phyloP scores from a whole-genome alignment of 2,113 vertebrate genomes.

The Ahaetulla prasina region DNA sequence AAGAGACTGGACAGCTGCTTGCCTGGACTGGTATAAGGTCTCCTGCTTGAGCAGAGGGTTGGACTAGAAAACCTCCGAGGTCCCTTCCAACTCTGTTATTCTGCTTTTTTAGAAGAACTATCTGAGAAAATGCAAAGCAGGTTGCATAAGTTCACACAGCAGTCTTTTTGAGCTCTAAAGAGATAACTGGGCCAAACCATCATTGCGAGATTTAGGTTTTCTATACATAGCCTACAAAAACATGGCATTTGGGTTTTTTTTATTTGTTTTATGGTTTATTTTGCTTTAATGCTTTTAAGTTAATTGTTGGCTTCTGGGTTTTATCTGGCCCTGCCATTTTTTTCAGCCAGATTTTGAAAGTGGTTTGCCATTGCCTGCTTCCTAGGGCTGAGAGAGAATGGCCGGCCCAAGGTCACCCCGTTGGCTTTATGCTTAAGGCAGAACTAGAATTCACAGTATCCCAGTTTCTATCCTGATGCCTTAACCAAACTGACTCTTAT shows the following conservation, averaged over 20 bases:
- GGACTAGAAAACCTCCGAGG: neutral
- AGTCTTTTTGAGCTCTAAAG: neutral
- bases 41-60: neutral
- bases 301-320: neutral
- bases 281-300: neutral
- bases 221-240: neutral
- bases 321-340: neutral
- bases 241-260: neutral
- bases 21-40: neutral
- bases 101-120: neutral
- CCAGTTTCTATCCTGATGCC: neutral
- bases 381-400: neutral
- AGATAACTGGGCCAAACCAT: neutral
- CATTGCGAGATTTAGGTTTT: neutral
- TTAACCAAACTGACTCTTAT: neutral
- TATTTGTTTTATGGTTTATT: neutral
- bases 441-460: neutral
- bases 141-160: neutral
- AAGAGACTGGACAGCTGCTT: neutral
- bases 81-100: neutral
- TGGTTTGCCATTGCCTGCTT: neutral
- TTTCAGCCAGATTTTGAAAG: neutral
- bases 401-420: neutral
- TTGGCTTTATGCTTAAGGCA: neutral
- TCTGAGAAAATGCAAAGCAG: neutral